Conservation (phyloP, 53 echinoderm and acorn worm genomes). For the Glandiceps talaboti region DNA sequence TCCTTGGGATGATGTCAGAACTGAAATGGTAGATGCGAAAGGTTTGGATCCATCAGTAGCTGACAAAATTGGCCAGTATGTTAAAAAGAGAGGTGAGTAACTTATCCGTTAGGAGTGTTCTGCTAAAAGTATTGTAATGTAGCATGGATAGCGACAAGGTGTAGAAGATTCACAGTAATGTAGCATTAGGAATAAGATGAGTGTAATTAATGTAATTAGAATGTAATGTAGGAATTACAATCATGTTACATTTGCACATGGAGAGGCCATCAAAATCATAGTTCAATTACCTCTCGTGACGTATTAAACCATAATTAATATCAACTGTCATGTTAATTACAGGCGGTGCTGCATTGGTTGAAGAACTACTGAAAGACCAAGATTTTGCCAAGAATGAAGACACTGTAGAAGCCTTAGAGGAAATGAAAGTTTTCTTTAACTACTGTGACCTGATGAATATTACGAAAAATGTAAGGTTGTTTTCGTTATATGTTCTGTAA, state of each 20-base stretch:
- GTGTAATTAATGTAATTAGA: too few relatives aligned
- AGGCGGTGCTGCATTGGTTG: constrained; percentile 67
- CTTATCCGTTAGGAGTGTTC: not conserved
- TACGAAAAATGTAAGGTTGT: constrained; percentile 63
- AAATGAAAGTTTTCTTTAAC: constrained; percentile 63
- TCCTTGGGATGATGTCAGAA: constrained; percentile 90
- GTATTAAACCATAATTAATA: too few relatives aligned
- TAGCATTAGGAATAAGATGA: not conserved
- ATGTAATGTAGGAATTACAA: too few relatives aligned
- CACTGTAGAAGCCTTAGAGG: constrained; percentile 53
- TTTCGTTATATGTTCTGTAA: too few relatives aligned
- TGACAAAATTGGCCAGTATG: constrained; percentile 80
- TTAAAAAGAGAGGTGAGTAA: constrained; percentile 40
- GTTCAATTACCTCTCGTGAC: not conserved
- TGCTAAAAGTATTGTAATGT: not conserved
- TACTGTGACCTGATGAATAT: constrained; percentile 84
- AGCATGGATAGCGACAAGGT: not conserved
- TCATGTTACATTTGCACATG: not conserved
- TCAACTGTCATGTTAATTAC: too few relatives aligned
- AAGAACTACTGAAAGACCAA: constrained; percentile 49
- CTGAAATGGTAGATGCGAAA: constrained; percentile 92
- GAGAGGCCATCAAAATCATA: not conserved
- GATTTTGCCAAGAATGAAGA: constrained; percentile 46
- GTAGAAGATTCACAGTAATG: not conserved
- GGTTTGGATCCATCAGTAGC: constrained; percentile 62